Conservation (phyloP, 2,888 invertebrate genomes). For the Dysmachus trigonus region DNA sequence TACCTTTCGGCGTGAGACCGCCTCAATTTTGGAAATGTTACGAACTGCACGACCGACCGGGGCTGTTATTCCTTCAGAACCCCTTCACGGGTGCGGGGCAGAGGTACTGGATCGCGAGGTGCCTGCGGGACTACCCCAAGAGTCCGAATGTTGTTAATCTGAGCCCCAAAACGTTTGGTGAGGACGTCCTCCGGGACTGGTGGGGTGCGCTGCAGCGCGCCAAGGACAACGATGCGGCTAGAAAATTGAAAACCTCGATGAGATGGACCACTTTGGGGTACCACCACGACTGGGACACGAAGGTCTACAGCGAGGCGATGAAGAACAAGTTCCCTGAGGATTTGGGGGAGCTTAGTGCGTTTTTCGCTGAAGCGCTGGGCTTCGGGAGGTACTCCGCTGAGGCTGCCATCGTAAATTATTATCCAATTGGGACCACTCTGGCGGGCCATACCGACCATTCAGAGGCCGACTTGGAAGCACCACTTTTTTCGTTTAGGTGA, state of each 20-base stretch:
- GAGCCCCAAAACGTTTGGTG: slow-evolving; percentile 54
- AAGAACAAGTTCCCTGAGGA: slow-evolving; percentile 78
- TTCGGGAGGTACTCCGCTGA: slow-evolving; percentile 77
- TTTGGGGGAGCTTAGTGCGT: slow-evolving; percentile 71
- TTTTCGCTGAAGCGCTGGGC: slow-evolving; percentile 71
- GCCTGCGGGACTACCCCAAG: slow-evolving; percentile 78
- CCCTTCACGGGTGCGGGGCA: slow-evolving; percentile 83
- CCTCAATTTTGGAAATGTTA: slow-evolving; percentile 72
- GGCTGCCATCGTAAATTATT: slow-evolving; percentile 97
- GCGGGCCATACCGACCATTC: slow-evolving; percentile 96
- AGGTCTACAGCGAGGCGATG: slow-evolving; percentile 79
- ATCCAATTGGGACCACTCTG: slow-evolving; percentile 90
- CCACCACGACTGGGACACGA: slow-evolving; percentile 98
- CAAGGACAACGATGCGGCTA: slow-evolving; percentile 49
- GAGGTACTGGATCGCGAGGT: slow-evolving; percentile 82
- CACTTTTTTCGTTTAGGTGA: slow-evolving; percentile 89
- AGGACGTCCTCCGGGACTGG: slow-evolving; percentile 69
- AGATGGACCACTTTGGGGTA: slow-evolving; percentile 97
- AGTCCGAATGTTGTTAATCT: slow-evolving; percentile 69
- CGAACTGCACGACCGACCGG: slow-evolving; percentile 71
- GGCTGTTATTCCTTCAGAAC: slow-evolving; percentile 83
- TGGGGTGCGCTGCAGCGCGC: slow-evolving; percentile 65
- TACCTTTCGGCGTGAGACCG: slow-evolving; percentile 55
- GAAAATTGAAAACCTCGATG: slow-evolving; percentile 66
- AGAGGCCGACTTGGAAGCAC: slow-evolving; percentile 84